Evolutionary conservation across 1,140 invertebrate species (phyloP).

Genomic region (Heliconius eleuchia): DNA sequence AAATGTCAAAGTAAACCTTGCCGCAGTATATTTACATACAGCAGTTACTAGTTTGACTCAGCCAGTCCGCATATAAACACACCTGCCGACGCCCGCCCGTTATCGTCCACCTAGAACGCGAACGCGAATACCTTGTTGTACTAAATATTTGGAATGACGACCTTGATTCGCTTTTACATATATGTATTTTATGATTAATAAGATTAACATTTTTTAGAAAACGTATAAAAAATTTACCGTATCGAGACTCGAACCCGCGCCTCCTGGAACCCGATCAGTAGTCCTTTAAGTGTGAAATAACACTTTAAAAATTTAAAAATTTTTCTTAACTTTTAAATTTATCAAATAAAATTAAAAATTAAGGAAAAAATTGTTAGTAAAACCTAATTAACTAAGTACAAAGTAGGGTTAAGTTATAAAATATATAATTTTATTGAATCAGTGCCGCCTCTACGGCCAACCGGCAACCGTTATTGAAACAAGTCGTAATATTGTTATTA

Average conservation of each 20-base stretch:
- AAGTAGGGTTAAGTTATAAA: constrained; percentile 2
- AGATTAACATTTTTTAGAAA: no score
- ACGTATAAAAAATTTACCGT: no score
- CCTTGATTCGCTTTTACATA: constrained; percentile 32
- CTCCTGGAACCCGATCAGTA: no score
- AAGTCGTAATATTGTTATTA: background rate
- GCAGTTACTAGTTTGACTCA: constrained; percentile 21
- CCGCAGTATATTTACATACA: constrained; percentile 17
- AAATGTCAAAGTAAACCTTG: background rate
- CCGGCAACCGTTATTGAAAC: background rate
- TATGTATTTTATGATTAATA: background rate
- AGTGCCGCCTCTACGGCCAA: background rate
- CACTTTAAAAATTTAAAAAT: no score
- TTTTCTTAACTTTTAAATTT: no score
- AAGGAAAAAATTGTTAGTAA: background rate
- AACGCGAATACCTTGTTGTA: constrained; percentile 34
- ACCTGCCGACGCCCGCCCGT: constrained; percentile 33
- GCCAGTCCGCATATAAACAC: constrained; percentile 29
- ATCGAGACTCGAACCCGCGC: no score
- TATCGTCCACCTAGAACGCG: constrained; percentile 31
- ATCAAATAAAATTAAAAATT: no score
- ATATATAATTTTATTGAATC: background rate
- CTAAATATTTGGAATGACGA: constrained; percentile 36
- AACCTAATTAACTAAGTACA: background rate
- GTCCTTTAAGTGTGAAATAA: no score